These are phyloP conservation scores for Dermolepida albohirtum DNA, from an alignment of 2,888 invertebrate genomes.

Conservation along the genomic window DNA sequence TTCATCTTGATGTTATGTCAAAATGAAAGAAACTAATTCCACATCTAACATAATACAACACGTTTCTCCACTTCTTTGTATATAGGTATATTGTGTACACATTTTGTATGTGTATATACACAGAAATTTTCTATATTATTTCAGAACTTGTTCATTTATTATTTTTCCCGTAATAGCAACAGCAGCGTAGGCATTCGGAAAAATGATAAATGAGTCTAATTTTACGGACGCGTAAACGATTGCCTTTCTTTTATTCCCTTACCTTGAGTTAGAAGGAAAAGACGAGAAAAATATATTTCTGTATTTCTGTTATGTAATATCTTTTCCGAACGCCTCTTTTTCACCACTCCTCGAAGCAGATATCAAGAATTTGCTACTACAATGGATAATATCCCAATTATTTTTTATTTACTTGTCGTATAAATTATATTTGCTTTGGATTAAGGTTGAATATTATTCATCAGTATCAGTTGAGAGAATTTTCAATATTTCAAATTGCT, in stretches of 20 bases:
- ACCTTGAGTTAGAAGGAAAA: background rate
- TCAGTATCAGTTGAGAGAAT: conserved; percentile 2
- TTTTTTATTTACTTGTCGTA: background rate
- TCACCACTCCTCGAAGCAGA: background rate
- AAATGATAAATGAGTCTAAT: conserved; percentile 32
- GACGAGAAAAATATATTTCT: conserved; percentile 4
- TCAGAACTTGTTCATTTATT: conserved; percentile 29
- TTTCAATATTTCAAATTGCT: conserved; percentile 19
- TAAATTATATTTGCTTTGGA: conserved; percentile 30
- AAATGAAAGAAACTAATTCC: no score
- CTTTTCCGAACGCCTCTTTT: background rate
- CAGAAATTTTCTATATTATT: conserved; percentile 24
- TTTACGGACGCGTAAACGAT: conserved; percentile 32
- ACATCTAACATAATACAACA: background rate
- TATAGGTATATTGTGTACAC: background rate
- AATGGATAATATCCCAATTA: conserved; percentile 5
- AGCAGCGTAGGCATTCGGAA: conserved; percentile 14
- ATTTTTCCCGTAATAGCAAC: conserved; percentile 14
- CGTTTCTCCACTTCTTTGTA: background rate
- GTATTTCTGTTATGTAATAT: background rate
- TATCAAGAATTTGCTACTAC: conserved; percentile 20
- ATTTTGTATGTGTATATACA: no score
- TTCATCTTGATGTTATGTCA: conserved; percentile 5
- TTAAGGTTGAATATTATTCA: conserved; percentile 14
- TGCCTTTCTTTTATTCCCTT: conserved; percentile 33